Evolutionary conservation across 2,888 invertebrate genomes (phyloP).

Genomic region (Conops quadrifasciatus): DNA sequence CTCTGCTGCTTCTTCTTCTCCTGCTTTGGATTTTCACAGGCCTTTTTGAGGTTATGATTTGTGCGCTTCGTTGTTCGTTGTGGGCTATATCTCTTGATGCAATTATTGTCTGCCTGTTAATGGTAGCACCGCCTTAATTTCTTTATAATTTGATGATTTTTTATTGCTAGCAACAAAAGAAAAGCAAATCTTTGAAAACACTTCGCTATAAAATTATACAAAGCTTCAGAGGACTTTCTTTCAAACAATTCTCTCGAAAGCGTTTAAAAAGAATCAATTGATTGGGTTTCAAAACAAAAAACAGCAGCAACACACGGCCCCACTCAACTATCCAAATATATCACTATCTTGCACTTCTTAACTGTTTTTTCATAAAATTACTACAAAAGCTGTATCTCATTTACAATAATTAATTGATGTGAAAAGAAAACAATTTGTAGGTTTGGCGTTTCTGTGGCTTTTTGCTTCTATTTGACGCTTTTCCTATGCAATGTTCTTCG

Average conservation of each 20-base stretch:
- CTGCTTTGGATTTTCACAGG: slow-evolving; percentile 12
- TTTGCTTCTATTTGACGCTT: slow-evolving; percentile 2
- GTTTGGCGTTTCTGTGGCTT: slow-evolving; percentile 19
- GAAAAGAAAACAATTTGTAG: neutral
- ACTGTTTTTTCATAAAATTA: too few species aligned
- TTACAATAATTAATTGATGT: neutral
- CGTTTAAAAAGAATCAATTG: neutral
- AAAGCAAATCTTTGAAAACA: neutral
- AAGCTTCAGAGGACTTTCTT: too few species aligned
- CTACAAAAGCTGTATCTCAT: too few species aligned
- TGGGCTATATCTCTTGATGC: neutral
- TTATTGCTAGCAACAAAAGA: neutral
- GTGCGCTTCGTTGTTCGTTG: slow-evolving; percentile 11
- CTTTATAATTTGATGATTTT: neutral
- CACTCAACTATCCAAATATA: neutral
- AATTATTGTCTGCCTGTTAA: neutral
- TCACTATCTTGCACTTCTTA: too few species aligned
- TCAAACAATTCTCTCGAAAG: neutral
- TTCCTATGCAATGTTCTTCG: neutral
- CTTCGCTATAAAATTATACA: neutral
- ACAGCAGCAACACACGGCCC: neutral
- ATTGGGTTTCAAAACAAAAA: neutral
- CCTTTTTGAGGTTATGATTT: slow-evolving; percentile 30
- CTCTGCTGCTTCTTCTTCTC: slow-evolving; percentile 1
- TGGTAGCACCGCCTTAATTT: neutral